Evolutionary conservation across 1,140 invertebrate species (phyloP).

Genomic region (Drosophila trapezifrons): DNA sequence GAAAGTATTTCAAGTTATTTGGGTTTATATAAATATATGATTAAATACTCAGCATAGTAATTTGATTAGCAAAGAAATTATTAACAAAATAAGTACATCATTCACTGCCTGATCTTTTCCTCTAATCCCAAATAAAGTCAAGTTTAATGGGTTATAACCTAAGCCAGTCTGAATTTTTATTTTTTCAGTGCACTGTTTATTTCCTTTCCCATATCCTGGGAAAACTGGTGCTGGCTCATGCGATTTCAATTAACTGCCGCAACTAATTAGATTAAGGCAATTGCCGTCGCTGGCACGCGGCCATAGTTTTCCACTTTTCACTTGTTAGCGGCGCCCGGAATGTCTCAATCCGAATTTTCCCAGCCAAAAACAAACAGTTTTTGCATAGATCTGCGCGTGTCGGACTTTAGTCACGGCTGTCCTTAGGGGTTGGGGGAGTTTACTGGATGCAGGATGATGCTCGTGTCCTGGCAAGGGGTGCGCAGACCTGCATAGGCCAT

Average conservation of each 20-base stretch:
- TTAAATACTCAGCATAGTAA: too few relatives aligned
- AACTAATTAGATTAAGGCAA: slow-evolving; percentile 73
- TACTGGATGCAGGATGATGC: slow-evolving; percentile 5
- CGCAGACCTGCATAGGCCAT: slow-evolving; percentile 50
- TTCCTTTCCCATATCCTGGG: slow-evolving; percentile 5
- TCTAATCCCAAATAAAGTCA: too few relatives aligned
- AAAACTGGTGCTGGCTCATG: slow-evolving; percentile 47
- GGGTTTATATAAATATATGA: too few relatives aligned
- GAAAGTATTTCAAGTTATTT: too few relatives aligned
- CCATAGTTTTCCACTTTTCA: slow-evolving; percentile 64
- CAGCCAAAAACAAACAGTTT: slow-evolving; percentile 58
- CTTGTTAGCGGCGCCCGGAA: slow-evolving; percentile 50
- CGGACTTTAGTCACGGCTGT: slow-evolving; percentile 58
- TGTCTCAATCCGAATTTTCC: slow-evolving; percentile 53
- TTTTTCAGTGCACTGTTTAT: neutral
- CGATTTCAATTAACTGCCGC: slow-evolving; percentile 79
- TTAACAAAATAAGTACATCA: too few relatives aligned
- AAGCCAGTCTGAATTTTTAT: neutral
- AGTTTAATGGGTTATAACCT: too few relatives aligned
- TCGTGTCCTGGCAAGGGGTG: slow-evolving; percentile 13
- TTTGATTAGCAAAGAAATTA: too few relatives aligned
- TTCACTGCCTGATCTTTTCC: too few relatives aligned
- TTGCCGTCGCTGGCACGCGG: slow-evolving; percentile 63
- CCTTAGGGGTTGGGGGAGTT: slow-evolving; percentile 1
- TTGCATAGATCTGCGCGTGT: slow-evolving; percentile 68